These are phyloP conservation scores for Anabas testudineus DNA, from an alignment of 2,797 vertebrate genomes.

Conservation along the genomic window DNA sequence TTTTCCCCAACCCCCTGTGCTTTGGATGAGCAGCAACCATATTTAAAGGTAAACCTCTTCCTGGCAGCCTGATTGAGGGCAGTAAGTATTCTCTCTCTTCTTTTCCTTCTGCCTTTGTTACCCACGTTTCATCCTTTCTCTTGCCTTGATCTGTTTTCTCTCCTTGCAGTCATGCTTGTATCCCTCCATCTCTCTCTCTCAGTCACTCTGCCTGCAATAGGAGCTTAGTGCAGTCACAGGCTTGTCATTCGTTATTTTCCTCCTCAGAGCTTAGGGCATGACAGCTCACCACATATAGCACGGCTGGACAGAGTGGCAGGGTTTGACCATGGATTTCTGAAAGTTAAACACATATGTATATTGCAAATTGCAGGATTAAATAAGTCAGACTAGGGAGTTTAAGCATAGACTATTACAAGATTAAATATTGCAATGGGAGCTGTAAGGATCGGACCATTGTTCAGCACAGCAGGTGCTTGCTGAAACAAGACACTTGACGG, in stretches of 20 bases:
- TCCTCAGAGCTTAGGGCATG: slow-evolving; percentile 10
- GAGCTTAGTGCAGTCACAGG: slow-evolving; percentile 22
- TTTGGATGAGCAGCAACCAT: slow-evolving; percentile 92
- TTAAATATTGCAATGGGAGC: neutral
- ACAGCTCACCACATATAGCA: slow-evolving; percentile 2
- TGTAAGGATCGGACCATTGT: neutral
- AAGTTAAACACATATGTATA: neutral
- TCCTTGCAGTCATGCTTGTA: slow-evolving; percentile 4
- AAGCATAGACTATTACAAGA: neutral
- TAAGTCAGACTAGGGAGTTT: neutral
- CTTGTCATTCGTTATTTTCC: slow-evolving; percentile 15
- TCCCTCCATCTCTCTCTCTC: slow-evolving; percentile 10
- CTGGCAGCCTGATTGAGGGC: slow-evolving; percentile 94
- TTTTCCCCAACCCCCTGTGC: slow-evolving; percentile 50
- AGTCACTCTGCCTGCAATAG: slow-evolving; percentile 2
- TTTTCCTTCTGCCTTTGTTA: slow-evolving; percentile 33
- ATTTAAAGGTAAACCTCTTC: slow-evolving; percentile 98
- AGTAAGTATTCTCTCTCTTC: slow-evolving; percentile 89
- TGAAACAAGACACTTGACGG: slow-evolving; percentile 5
- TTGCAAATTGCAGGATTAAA: neutral
- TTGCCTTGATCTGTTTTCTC: neutral
- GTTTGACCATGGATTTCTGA: neutral
- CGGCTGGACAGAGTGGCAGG: neutral
- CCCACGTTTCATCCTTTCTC: neutral
- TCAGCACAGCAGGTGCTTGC: neutral